These are phyloP conservation scores for Lerema accius DNA, from an alignment of 1,140 invertebrate species.

Conservation along the genomic window DNA sequence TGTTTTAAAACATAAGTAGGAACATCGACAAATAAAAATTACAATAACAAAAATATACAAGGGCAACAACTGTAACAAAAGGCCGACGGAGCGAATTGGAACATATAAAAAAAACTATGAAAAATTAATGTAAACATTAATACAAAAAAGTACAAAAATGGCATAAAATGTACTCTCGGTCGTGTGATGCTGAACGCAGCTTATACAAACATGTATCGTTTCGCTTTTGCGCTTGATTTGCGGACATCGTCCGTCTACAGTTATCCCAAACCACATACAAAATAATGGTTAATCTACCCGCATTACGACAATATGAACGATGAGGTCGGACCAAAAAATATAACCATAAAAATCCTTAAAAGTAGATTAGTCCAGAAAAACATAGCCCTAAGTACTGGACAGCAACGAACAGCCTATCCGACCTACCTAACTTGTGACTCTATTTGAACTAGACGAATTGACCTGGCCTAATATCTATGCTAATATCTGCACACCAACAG, in stretches of 20 bases:
- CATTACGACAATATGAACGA: conserved; percentile 21
- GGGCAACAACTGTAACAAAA: conserved; percentile 27
- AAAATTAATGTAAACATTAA: conserved; percentile 30
- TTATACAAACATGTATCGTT: neutral
- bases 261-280: conserved; percentile 25
- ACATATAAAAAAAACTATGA: conserved; percentile 20
- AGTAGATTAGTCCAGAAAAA: conserved; percentile 32
- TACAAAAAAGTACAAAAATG: conserved; percentile 34
- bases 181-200: conserved; percentile 5
- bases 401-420: conserved; percentile 21
- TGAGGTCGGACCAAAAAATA: conserved; percentile 23
- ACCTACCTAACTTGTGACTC: conserved; percentile 33
- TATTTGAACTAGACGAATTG: conserved; percentile 58
- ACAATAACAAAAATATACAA: conserved; percentile 28
- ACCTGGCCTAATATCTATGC: conserved; percentile 57
- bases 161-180: conserved; percentile 28
- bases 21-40: conserved; percentile 19
- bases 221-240: conserved; percentile 4
- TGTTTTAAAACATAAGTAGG: conserved; percentile 22
- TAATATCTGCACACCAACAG: conserved; percentile 45
- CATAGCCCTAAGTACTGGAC: conserved; percentile 28
- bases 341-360: conserved; percentile 26
- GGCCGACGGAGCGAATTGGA: conserved; percentile 14
- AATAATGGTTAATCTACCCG: conserved; percentile 27
- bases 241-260: conserved; percentile 16